Base-by-base conservation (phyloP, 1,140 invertebrate genomes). In the Myzus persicae region DNA sequence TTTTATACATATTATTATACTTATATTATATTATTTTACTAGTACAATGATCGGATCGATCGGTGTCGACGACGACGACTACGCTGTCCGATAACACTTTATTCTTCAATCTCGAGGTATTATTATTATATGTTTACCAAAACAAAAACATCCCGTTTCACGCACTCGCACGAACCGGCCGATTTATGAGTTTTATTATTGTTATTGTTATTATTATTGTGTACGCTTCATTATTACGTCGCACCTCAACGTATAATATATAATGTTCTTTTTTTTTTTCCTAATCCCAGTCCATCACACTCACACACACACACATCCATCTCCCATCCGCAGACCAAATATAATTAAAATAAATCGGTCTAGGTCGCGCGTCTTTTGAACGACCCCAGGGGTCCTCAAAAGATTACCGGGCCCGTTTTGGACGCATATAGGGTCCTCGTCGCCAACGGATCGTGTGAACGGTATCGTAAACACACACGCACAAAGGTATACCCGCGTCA, bases 291-390 rank as follows among this genome's bases (percentile, higher is more conserved):
- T 85, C 46, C 46, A n/a, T 51, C 40, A n/a, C n/a, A n/a, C n/a
- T n/a, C n/a, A n/a, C n/a, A n/a, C 42, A 9, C 5, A 24, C 36
- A 36, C n/a, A 38, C n/a, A 38, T 48, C 26, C 87, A 38, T 89
- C n/a, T 36, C n/a, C 18, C 40, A 42, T 51, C 6, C 22, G 20
- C 82, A 42, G 89, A 31, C 24, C 67, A 48, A 38, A 91, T 44
- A 91, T 82, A 91, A 91, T 91, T 91, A 91, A 92, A 92, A 92
- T 92, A 82, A 92, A 48, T 92, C 91, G 44, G 59, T 81, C 88
- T 51, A 51, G 36, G 88, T 89, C 91, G 91, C 40, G 67, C 40
- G 91, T 92, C 67, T 38, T 92, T 92, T 92, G 91, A 46, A 42
- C 31, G 76, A 82, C 91, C 67, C 31, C 67, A 92, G 91, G 91